A percentile compares a stretch with the other conserved stretches of the same genome.
Evolutionary conservation across 2,113 vertebrate genomes (phyloP).

Genomic region (Antechinus stuartii): DNA sequence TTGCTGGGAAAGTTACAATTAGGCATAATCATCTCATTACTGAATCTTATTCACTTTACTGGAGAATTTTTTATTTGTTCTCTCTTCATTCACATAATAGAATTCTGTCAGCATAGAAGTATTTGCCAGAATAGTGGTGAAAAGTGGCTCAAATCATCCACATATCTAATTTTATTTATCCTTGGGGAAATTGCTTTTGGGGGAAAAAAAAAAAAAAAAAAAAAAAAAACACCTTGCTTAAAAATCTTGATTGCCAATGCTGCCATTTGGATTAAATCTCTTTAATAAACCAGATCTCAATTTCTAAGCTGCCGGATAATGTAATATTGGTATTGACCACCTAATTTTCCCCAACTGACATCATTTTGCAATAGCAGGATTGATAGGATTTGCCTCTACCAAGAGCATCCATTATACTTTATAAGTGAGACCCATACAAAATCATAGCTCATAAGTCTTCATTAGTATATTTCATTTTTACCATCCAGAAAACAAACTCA

Average conservation of each 20-base stretch:
- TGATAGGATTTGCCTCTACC: not conserved
- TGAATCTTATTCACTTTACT: not conserved
- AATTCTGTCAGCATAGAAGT: not conserved
- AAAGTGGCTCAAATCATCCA: constrained; percentile 32
- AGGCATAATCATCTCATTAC: constrained; percentile 7
- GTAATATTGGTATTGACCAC: not conserved
- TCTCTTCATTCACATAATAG: not conserved
- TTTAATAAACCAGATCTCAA: constrained; percentile 52
- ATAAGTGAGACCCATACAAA: not conserved
- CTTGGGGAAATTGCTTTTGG: constrained; percentile 41
- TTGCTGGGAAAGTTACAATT: constrained; percentile 43
- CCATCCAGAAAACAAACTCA: not conserved
- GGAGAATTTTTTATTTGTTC: not conserved
- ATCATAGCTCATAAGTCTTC: not conserved
- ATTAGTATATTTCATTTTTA: not conserved
- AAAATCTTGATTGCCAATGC: constrained; percentile 28
- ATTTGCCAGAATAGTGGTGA: constrained; percentile 4
- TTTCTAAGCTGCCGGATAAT: constrained; percentile 34
- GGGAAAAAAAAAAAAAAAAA: not conserved
- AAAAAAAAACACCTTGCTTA: not conserved
- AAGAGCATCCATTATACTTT: not conserved
- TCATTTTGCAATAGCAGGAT: not conserved
- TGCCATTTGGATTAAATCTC: constrained; percentile 46
- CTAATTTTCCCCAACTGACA: constrained; percentile 1
- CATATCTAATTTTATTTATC: constrained; percentile 55